Conservation (phyloP, 1,140 invertebrate genomes). For the Trichonephila inaurata region DNA sequence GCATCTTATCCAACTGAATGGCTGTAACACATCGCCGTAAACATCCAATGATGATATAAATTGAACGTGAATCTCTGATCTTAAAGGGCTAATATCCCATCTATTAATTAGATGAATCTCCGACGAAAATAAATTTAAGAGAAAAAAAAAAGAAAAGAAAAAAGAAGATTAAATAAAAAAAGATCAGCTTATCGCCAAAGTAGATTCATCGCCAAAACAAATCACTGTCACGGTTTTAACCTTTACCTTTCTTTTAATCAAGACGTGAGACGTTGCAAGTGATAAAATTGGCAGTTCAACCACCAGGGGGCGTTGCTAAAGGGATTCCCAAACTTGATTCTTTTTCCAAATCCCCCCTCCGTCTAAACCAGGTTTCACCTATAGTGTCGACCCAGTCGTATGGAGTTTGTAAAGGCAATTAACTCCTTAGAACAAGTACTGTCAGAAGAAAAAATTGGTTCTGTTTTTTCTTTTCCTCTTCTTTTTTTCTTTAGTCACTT, state of each 20-base stretch:
- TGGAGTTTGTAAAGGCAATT: conserved; percentile 74
- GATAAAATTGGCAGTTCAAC: conserved; percentile 75
- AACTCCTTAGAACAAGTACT: conserved; percentile 65
- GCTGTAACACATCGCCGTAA: not conserved
- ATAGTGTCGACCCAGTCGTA: conserved; percentile 50
- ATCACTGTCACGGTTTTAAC: conserved; percentile 71
- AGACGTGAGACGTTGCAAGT: conserved; percentile 74
- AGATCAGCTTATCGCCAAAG: conserved; percentile 63
- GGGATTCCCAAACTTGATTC: conserved; percentile 61
- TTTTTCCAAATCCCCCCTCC: not conserved
- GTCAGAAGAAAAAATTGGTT: conserved; percentile 59
- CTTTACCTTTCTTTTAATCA: conserved; percentile 76
- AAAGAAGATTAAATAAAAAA: conserved; percentile 52
- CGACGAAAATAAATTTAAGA: conserved; percentile 34
- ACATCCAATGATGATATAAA: not conserved
- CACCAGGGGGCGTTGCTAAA: conserved; percentile 73
- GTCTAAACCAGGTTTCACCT: conserved; percentile 16
- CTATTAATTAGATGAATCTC: conserved; percentile 27
- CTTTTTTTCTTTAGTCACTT: not conserved
- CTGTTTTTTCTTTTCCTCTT: not conserved
- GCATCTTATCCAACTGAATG: not conserved
- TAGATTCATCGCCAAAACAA: conserved; percentile 65
- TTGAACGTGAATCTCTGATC: not conserved
- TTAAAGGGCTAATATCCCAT: conserved; percentile 26
- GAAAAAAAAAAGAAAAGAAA: not conserved